Percentiles rank a stretch among this genome's conserved stretches.
Conservation (phyloP, 1,140 invertebrate species). For the Drosophila ananassae region DNA sequence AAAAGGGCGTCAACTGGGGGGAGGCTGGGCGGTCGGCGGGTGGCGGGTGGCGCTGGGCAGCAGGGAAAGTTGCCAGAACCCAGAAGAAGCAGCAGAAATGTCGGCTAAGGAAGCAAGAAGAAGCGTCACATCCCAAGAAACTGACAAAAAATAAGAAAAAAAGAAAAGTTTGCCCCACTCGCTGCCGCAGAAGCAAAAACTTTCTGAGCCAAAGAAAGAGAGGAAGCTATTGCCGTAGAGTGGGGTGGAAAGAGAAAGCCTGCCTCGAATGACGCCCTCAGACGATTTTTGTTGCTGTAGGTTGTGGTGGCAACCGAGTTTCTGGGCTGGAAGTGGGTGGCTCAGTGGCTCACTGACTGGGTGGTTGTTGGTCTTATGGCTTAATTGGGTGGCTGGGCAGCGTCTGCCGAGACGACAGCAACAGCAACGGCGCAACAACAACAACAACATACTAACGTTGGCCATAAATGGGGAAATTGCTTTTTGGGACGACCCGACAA, state of each 20-base stretch:
- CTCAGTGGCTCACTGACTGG: conserved; percentile 14
- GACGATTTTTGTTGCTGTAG: conserved; percentile 80
- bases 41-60: background rate
- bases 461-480: conserved; percentile 73
- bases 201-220: conserved; percentile 5
- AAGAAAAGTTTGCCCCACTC: conserved; percentile 34
- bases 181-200: conserved; percentile 9
- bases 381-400: conserved; percentile 81
- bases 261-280: conserved; percentile 60
- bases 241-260: conserved; percentile 10
- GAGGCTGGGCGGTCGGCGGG: background rate
- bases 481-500: conserved; percentile 56
- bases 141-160: conserved; percentile 26
- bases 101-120: conserved; percentile 23
- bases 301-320: conserved; percentile 62
- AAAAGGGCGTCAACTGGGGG: conserved; percentile 44
- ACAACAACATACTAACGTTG: conserved; percentile 15
- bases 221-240: background rate
- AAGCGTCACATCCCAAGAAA: conserved; percentile 29
- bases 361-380: conserved; percentile 68
- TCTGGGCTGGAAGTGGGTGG: conserved; percentile 3
- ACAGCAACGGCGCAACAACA: conserved; percentile 14
- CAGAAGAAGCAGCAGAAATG: conserved; percentile 12
- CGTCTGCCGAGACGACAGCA: conserved; percentile 68
- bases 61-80: conserved; percentile 31